Conservation (phyloP, 2,113 vertebrate species). For the Pangasianodon hypophthalmus region DNA sequence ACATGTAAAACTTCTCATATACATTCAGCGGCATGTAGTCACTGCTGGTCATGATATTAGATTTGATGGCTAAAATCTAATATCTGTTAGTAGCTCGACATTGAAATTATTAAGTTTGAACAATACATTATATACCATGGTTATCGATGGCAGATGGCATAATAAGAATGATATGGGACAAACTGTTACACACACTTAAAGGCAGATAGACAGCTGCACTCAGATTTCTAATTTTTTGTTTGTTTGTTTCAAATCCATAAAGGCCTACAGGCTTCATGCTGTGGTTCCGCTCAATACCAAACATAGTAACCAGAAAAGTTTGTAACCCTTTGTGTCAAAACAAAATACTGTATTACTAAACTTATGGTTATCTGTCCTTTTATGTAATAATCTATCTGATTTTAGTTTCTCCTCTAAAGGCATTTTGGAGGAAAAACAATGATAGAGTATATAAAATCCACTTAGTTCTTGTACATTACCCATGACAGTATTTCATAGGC, state of each 20-base stretch:
- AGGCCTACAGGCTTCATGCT: neutral
- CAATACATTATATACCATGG: neutral
- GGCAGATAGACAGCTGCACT: neutral
- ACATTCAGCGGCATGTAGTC: neutral
- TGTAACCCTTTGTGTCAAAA: neutral
- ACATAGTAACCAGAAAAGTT: neutral
- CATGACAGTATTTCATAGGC: neutral
- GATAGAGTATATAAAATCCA: neutral
- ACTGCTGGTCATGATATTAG: neutral
- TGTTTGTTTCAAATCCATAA: neutral
- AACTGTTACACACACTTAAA: neutral
- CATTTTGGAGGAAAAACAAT: neutral
- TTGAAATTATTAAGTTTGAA: neutral
- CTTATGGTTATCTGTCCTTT: neutral
- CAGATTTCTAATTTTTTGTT: neutral
- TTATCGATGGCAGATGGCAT: neutral
- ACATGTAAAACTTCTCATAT: neutral
- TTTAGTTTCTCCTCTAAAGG: neutral
- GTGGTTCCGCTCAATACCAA: neutral
- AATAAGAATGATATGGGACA: neutral
- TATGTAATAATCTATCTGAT: neutral
- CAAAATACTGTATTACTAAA: neutral
- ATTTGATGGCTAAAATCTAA: neutral
- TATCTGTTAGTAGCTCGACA: neutral
- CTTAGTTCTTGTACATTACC: neutral